phyloP scores from a whole-genome alignment of 2,888 invertebrate species.

The Ypsolopha sequella region DNA sequence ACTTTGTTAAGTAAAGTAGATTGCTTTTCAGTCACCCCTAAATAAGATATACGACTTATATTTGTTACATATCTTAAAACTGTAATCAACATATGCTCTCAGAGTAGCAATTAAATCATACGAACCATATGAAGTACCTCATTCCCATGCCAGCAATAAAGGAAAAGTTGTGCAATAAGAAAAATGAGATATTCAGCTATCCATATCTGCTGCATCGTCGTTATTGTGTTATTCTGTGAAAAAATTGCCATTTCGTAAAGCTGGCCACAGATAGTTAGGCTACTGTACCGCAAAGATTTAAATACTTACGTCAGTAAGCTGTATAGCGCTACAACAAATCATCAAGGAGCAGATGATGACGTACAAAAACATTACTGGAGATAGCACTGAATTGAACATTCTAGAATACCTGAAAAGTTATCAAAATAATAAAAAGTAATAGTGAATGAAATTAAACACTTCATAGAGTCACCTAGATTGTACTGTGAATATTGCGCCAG shows the following conservation, averaged over 20 bases:
- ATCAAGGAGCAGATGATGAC: constrained; percentile 58
- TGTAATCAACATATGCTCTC: too few relatives aligned
- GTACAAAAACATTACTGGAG: constrained; percentile 58
- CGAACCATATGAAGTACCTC: constrained; percentile 44
- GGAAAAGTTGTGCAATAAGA: constrained; percentile 50
- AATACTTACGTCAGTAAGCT: constrained; percentile 37
- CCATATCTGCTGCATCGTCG: constrained; percentile 44
- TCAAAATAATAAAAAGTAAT: too few relatives aligned
- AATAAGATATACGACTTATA: too few relatives aligned
- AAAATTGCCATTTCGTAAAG: neutral
- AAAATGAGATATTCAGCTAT: constrained; percentile 53
- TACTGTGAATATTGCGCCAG: too few relatives aligned
- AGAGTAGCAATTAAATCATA: constrained; percentile 2
- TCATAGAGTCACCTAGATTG: too few relatives aligned
- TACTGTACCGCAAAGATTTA: too few relatives aligned
- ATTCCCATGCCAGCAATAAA: constrained; percentile 64
- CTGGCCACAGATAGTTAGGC: too few relatives aligned
- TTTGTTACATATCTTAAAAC: too few relatives aligned
- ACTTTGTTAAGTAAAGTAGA: too few relatives aligned
- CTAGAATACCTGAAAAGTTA: constrained; percentile 36
- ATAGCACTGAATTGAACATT: constrained; percentile 40
- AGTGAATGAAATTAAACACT: too few relatives aligned
- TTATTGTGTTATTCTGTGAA: constrained; percentile 37
- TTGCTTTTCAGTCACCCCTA: too few relatives aligned
- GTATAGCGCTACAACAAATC: constrained; percentile 55